These are phyloP conservation scores for Harpalus rubripes DNA, from an alignment of 2,888 invertebrate species.

Conservation along the genomic window DNA sequence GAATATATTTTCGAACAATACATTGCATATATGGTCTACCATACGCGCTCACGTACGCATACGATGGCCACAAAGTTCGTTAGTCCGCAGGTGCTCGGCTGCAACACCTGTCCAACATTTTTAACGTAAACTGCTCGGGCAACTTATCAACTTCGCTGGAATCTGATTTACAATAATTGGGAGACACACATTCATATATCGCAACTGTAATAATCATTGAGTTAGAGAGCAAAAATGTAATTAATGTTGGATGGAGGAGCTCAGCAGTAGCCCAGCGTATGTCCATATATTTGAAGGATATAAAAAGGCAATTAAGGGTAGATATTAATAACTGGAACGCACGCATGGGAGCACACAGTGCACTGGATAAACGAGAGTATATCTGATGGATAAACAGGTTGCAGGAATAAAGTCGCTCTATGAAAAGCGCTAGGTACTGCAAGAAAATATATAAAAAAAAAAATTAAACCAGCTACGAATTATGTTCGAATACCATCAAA, in stretches of 20 bases:
- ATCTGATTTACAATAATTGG: conserved; percentile 6
- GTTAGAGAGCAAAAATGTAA: not conserved
- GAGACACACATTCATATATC: conserved; percentile 2
- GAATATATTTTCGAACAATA: not conserved
- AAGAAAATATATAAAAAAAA: too few species aligned
- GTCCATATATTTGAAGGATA: not conserved
- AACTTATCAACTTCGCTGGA: conserved; percentile 20
- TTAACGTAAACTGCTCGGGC: conserved; percentile 28
- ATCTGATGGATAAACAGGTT: too few species aligned
- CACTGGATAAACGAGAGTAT: too few species aligned
- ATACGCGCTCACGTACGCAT: not conserved
- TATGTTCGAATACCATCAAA: too few species aligned
- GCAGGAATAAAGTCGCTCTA: too few species aligned
- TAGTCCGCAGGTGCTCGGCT: not conserved
- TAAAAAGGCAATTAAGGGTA: conserved; percentile 28
- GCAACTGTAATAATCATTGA: conserved; percentile 3
- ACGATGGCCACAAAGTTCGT: not conserved
- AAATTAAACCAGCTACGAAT: too few species aligned
- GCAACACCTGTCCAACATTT: conserved; percentile 9
- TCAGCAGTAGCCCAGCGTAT: not conserved
- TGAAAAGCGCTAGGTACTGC: too few species aligned
- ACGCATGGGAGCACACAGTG: conserved; percentile 32
- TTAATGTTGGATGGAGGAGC: not conserved
- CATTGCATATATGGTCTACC: not conserved
- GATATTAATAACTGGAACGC: conserved; percentile 52